A percentile compares a stretch with the other conserved stretches of the same genome.
Conservation (phyloP, 2,888 invertebrate genomes). For the Artemia sp. region DNA sequence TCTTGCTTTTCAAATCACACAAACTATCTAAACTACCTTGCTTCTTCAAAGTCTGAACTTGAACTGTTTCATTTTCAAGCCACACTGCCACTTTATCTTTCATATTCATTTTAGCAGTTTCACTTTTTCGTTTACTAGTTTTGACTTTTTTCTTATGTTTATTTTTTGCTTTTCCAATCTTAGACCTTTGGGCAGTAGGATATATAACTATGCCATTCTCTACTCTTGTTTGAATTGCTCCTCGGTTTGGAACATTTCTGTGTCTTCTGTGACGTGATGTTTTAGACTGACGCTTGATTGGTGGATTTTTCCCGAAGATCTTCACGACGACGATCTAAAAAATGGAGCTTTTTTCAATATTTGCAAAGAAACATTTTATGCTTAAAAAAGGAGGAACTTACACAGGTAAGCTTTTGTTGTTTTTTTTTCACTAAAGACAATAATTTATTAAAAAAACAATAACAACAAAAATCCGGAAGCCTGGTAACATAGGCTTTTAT, state of each 20-base stretch:
- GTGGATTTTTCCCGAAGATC: slow-evolving; percentile 5
- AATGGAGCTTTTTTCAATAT: background rate
- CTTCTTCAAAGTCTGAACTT: background rate
- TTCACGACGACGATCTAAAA: background rate
- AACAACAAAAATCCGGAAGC: background rate
- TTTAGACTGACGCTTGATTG: slow-evolving; percentile 8
- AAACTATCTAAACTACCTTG: slow-evolving; percentile 11
- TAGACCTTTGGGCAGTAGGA: slow-evolving; percentile 60
- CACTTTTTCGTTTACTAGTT: slow-evolving; percentile 14
- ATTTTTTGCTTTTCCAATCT: slow-evolving; percentile 63
- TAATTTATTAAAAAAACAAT: background rate
- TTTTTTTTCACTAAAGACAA: background rate
- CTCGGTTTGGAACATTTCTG: background rate
- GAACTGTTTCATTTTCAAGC: slow-evolving; percentile 9
- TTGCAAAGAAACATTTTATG: too few species aligned
- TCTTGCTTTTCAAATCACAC: background rate
- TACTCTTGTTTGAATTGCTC: slow-evolving; percentile 22
- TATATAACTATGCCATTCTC: slow-evolving; percentile 53
- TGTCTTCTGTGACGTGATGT: background rate
- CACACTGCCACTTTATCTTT: slow-evolving; percentile 3
- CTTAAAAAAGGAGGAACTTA: background rate
- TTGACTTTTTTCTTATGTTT: slow-evolving; percentile 27
- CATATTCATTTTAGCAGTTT: slow-evolving; percentile 19
- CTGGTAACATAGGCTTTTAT: too few species aligned
- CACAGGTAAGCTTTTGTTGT: background rate